Base-by-base conservation (phyloP, 2,888 invertebrate genomes). In the Sinohyriopsis cumingii region DNA sequence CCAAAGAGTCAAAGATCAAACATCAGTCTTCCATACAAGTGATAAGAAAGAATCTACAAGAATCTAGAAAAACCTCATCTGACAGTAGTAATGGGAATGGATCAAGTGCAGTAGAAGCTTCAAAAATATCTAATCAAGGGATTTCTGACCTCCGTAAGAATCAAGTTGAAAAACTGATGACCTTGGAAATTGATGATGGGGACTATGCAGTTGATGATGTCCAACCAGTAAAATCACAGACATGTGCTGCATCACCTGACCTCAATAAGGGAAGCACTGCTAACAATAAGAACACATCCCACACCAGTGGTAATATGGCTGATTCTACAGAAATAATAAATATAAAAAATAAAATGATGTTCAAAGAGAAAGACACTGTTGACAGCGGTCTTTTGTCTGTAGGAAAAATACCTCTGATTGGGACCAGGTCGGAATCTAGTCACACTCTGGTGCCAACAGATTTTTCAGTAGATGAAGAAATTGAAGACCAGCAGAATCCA, bases 171-270 rank as follows among this genome's bases (percentile, higher is more conserved):
- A 69, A 75, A 19, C 67, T 81, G 22, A 76, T 78, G 77, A 60
- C 71, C 3, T 72, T 70, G 15, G 55, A 71, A 33, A 73, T 77
- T n/a, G 76, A 78, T 61, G 82, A 81, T 64, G 83, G 78, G 7
- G 83, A 83, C 25, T 82, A 84, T 71, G 68, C 69, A 33, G 75
- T 80, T 66, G 45, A 45, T 45, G 45, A 45, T 20, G 65, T 76
- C 18, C 72, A 78, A 53, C 63, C 18, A 12, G 53, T 63, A 56
- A 76, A 74, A 24, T 63, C 65, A 3, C 59, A 65, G 9, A 67
- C 72, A 1, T 56, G 64, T 9, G 57, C 54, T 53, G 65, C 68
- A 6, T 22, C 28, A 15, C 63, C 57, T 6, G 61, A 60, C 22
- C 9, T 56, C 24, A 65, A 65, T 12, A 45, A 45, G 12, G 12